Percentiles rank a stretch among this genome's conserved stretches.
These are phyloP conservation scores for Macroramphosus scolopax DNA, from an alignment of 2,797 vertebrate species.

Conservation along the genomic window DNA sequence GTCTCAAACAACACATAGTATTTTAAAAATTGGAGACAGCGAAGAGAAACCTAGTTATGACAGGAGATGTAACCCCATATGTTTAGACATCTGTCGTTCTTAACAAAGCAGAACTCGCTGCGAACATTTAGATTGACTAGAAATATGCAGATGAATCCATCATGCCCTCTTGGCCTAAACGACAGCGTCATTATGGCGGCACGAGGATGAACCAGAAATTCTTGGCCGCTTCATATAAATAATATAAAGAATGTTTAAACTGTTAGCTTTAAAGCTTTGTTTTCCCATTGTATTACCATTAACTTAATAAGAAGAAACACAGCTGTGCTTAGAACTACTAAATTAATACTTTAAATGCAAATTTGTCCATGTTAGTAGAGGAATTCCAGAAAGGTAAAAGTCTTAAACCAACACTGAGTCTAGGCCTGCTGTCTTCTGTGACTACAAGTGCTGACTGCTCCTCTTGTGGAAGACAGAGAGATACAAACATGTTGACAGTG, in stretches of 20 bases:
- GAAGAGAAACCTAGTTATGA: slow-evolving; percentile 41
- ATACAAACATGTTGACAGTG: slow-evolving; percentile 30
- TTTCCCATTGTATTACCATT: no score
- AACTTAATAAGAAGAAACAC: slow-evolving; percentile 4
- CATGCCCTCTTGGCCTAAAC: slow-evolving; percentile 12
- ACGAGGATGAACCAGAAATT: slow-evolving; percentile 11
- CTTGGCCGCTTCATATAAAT: slow-evolving; percentile 28
- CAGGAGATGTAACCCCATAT: slow-evolving; percentile 51
- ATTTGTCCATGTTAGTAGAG: no score
- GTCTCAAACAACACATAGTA: slow-evolving; percentile 49
- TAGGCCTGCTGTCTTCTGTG: slow-evolving; percentile 2
- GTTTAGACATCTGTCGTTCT: slow-evolving; percentile 52
- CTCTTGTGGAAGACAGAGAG: slow-evolving; percentile 16
- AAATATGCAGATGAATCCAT: slow-evolving; percentile 44
- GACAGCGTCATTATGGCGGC: slow-evolving; percentile 12
- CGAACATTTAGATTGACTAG: slow-evolving; percentile 52
- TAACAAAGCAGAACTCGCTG: slow-evolving; percentile 61
- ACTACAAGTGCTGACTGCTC: slow-evolving; percentile 19
- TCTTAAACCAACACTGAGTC: no score
- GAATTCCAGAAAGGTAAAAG: no score
- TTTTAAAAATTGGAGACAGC: slow-evolving; percentile 34
- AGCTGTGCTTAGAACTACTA: no score
- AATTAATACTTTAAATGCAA: no score
- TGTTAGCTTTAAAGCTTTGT: no score
- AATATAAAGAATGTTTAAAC: slow-evolving; percentile 11